Conservation (phyloP, 2,113 vertebrate genomes). For the Thunnus thynnus region DNA sequence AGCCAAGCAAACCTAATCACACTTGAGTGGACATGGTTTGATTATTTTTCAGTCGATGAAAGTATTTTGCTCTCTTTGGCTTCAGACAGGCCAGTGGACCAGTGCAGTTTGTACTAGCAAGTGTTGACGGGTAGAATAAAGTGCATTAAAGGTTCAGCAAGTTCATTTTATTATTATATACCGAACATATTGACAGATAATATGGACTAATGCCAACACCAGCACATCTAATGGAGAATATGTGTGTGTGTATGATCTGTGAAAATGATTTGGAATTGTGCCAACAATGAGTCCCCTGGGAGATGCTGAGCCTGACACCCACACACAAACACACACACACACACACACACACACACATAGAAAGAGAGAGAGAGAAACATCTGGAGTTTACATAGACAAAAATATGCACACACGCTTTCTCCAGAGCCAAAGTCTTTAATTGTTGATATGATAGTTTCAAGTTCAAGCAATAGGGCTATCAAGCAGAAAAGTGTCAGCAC, state of each 20-base stretch:
- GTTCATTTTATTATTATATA: conserved; percentile 54
- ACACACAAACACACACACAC: conserved; percentile 11
- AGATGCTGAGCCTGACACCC: background rate
- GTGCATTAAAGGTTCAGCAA: conserved; percentile 58
- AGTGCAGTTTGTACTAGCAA: conserved; percentile 10
- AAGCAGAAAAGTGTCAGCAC: background rate
- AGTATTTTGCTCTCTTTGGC: conserved; percentile 43
- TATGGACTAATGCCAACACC: conserved; percentile 44
- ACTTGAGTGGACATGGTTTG: conserved; percentile 44
- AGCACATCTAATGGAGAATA: background rate
- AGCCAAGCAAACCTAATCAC: conserved; percentile 67
- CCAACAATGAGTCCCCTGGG: conserved; percentile 20
- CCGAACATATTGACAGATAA: conserved; percentile 45
- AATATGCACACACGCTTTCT: background rate
- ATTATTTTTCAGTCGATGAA: conserved; percentile 62
- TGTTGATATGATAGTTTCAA: background rate
- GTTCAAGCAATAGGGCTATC: background rate
- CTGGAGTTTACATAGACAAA: conserved; percentile 20
- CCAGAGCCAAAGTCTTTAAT: background rate
- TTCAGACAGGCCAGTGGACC: conserved; percentile 17
- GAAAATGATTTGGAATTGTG: conserved; percentile 6
- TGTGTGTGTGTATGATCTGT: conserved; percentile 16
- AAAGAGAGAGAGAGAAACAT: conserved; percentile 20
- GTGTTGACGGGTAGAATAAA: conserved; percentile 61
- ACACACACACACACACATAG: conserved; percentile 7